Conservation (phyloP, 2,113 vertebrate species). For the Lates calcarifer region DNA sequence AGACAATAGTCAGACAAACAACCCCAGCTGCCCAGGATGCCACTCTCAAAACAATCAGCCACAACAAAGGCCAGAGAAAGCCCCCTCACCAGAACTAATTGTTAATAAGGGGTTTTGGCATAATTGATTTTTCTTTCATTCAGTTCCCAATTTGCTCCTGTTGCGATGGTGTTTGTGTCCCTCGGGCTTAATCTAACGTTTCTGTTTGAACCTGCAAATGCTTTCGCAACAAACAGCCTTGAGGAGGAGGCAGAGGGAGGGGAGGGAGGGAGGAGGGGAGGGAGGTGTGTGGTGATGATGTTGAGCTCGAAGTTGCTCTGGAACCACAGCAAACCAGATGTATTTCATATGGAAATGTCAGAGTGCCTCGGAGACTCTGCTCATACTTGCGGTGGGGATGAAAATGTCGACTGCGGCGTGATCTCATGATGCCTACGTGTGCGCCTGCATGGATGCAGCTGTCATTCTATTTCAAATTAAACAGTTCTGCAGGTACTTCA, state of each 20-base stretch:
- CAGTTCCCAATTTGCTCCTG: slow-evolving; percentile 72
- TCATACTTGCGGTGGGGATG: not conserved
- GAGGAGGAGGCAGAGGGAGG: slow-evolving; percentile 20
- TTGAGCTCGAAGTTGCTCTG: slow-evolving; percentile 23
- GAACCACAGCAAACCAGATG: slow-evolving; percentile 41
- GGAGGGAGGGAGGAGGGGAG: not conserved
- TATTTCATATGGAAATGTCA: slow-evolving; percentile 68
- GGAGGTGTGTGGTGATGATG: not conserved
- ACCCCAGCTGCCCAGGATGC: slow-evolving; percentile 56
- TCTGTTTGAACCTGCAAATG: slow-evolving; percentile 64
- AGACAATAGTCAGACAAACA: slow-evolving; percentile 72
- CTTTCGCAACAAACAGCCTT: slow-evolving; percentile 55
- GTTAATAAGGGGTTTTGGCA: slow-evolving; percentile 76
- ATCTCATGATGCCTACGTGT: not conserved
- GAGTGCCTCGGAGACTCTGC: slow-evolving; percentile 49
- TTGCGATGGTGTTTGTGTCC: slow-evolving; percentile 67
- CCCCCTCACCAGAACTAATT: slow-evolving; percentile 70
- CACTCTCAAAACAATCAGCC: slow-evolving; percentile 72
- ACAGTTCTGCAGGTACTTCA: slow-evolving; percentile 22
- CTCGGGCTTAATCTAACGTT: slow-evolving; percentile 67
- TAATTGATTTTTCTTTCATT: slow-evolving; percentile 82
- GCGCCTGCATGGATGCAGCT: slow-evolving; percentile 8
- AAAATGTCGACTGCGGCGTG: slow-evolving; percentile 25
- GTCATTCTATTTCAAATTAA: slow-evolving; percentile 28
- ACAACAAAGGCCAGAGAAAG: slow-evolving; percentile 67